Conservation (phyloP, 2,797 vertebrate species). For the Parauchenoglanis punctatus region DNA sequence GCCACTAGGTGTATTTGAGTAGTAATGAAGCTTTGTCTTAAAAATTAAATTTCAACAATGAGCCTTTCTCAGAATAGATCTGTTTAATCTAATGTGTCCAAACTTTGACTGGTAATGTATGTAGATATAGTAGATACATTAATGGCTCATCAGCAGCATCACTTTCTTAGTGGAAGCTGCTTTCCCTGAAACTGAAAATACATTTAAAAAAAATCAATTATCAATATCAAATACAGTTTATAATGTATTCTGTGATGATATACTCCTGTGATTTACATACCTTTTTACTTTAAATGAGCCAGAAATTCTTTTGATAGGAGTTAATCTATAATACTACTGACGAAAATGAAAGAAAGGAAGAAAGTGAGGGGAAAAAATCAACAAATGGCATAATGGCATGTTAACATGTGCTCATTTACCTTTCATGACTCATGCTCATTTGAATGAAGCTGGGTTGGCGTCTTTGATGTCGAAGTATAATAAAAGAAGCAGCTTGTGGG, state of each 20-base stretch:
- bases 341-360: not conserved
- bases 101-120: not conserved
- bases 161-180: not conserved
- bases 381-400: not conserved
- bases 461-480: conserved; percentile 56
- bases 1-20: not conserved
- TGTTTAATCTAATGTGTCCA: not conserved
- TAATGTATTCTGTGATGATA: not conserved
- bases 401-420: not conserved
- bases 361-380: not conserved
- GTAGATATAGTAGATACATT: not conserved
- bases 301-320: not conserved
- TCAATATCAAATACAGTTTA: not conserved
- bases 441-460: not conserved
- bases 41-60: not conserved
- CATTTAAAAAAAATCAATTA: not conserved
- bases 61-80: not conserved
- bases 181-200: not conserved
- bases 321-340: not conserved
- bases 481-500: conserved; percentile 7
- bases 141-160: not conserved
- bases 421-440: conserved; percentile 7
- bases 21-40: not conserved
- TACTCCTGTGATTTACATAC: not conserved
- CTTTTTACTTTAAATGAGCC: not conserved